Conservation (phyloP, 1,140 invertebrate genomes). For the Calephelis nemesis region DNA sequence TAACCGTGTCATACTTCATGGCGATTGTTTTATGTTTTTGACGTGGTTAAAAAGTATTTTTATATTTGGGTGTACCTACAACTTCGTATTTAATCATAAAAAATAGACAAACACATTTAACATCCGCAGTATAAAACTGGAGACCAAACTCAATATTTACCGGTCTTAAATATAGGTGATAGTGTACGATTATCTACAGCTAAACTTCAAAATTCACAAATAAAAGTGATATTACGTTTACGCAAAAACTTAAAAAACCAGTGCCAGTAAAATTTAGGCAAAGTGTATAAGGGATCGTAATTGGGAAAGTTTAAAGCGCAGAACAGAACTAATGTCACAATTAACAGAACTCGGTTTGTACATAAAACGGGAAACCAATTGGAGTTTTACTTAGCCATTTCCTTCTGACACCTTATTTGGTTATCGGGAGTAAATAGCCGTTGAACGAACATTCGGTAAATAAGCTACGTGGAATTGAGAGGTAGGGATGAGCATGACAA, state of each 20-base stretch:
- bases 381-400: constrained; percentile 11
- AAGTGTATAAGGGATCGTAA: constrained; percentile 1
- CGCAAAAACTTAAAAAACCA: neutral
- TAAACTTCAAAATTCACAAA: too few relatives aligned
- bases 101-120: too few relatives aligned
- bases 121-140: too few relatives aligned
- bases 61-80: too few relatives aligned
- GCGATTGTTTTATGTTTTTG: too few relatives aligned
- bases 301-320: constrained; percentile 2
- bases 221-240: neutral
- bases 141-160: too few relatives aligned
- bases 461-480: constrained; percentile 13
- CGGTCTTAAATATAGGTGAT: too few relatives aligned
- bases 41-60: too few relatives aligned
- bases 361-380: constrained; percentile 8
- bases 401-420: constrained; percentile 14
- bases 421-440: constrained; percentile 9
- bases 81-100: too few relatives aligned
- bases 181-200: too few relatives aligned
- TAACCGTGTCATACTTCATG: too few relatives aligned
- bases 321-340: constrained; percentile 4
- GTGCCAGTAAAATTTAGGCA: neutral
- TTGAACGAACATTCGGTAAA: constrained; percentile 7
- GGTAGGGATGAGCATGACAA: too few relatives aligned
- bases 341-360: neutral